A percentile compares a stretch with the other conserved stretches of the same genome.
These are phyloP conservation scores for Brachionus paranguensis DNA, from an alignment of 1,140 invertebrate genomes.

Conservation along the genomic window DNA sequence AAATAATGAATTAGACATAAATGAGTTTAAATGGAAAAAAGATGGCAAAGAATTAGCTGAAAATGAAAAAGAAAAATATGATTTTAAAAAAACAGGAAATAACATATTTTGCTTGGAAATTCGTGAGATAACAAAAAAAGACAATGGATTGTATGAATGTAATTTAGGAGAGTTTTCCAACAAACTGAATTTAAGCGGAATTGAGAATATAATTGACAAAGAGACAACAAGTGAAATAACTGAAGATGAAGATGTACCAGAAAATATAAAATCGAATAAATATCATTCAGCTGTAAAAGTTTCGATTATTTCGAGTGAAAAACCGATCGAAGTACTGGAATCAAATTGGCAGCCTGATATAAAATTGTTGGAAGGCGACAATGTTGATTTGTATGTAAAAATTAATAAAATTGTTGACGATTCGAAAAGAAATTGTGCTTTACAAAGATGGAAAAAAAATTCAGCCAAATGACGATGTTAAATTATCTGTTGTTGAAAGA, in stretches of 20 bases:
- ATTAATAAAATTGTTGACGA: neutral
- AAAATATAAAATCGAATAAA: too few relatives aligned
- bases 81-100: neutral
- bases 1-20: neutral
- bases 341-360: neutral
- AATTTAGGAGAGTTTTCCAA: conserved; percentile 21
- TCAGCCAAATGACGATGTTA: neutral
- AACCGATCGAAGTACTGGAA: neutral
- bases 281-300: neutral
- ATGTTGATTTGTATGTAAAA: neutral
- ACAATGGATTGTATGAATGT: conserved; percentile 19
- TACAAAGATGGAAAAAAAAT: neutral
- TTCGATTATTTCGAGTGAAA: neutral
- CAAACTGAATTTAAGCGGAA: conserved; percentile 15
- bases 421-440: neutral
- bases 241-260: neutral
- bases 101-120: conserved; percentile 4
- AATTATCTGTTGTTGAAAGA: neutral
- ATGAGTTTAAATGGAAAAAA: neutral
- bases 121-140: neutral
- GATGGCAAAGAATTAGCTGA: neutral
- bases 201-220: conserved; percentile 2
- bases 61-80: neutral
- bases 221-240: neutral
- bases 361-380: neutral